phyloP scores from a whole-genome alignment of 2,888 invertebrate genomes.

The Rhodophaea formosa region DNA sequence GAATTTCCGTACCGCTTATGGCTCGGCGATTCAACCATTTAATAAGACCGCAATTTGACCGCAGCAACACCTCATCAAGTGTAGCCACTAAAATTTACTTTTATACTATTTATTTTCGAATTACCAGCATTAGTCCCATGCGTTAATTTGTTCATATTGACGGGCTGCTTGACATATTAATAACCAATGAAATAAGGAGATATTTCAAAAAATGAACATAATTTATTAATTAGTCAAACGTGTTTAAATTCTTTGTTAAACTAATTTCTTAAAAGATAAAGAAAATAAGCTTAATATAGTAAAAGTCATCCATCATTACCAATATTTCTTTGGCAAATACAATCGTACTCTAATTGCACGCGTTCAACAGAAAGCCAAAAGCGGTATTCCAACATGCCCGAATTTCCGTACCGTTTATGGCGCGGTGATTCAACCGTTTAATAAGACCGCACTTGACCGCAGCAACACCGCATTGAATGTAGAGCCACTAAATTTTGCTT shows the following conservation, averaged over 20 bases:
- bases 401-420: constrained; percentile 42
- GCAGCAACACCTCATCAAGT: constrained; percentile 55
- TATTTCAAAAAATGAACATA: too few species aligned
- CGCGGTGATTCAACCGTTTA: constrained; percentile 48
- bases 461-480: constrained; percentile 55
- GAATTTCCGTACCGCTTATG: constrained; percentile 41
- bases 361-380: constrained; percentile 17
- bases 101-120: too few species aligned
- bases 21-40: constrained; percentile 47
- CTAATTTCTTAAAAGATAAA: too few species aligned
- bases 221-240: too few species aligned
- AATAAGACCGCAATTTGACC: constrained; percentile 62
- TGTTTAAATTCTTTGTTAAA: too few species aligned
- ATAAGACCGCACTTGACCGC: constrained; percentile 59
- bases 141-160: too few species aligned
- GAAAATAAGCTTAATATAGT: too few species aligned
- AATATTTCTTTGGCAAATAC: constrained; percentile 11
- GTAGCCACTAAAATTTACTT: constrained; percentile 35
- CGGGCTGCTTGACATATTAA: too few species aligned
- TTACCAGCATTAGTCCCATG: too few species aligned
- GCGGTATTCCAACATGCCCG: constrained; percentile 31
- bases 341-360: constrained; percentile 1
- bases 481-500: constrained; percentile 38
- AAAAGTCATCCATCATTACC: neutral
- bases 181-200: too few species aligned